These are phyloP conservation scores for Patagioenas fasciata DNA, from an alignment of 2,113 vertebrate species.

Conservation along the genomic window DNA sequence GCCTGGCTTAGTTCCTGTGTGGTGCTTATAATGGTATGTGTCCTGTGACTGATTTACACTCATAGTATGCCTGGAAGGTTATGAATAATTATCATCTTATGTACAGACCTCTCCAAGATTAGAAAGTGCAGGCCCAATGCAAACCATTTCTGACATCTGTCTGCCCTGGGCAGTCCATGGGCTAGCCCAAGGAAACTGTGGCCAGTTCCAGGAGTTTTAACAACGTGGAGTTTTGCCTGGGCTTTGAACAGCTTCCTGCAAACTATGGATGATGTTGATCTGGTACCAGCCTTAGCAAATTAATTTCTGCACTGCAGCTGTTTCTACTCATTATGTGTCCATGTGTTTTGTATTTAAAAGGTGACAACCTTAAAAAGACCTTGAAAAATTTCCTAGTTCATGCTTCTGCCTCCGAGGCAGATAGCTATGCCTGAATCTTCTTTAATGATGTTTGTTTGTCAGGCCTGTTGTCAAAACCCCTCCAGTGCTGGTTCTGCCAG, in stretches of 20 bases:
- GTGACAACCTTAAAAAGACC: slow-evolving; percentile 36
- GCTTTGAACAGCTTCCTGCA: neutral
- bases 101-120: neutral
- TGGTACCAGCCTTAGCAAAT: neutral
- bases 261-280: neutral
- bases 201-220: neutral
- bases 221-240: neutral
- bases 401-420: neutral
- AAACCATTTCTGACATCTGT: neutral
- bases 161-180: neutral
- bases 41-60: neutral
- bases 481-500: neutral
- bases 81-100: neutral
- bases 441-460: neutral
- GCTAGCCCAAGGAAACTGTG: neutral
- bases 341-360: neutral
- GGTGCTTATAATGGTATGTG: neutral
- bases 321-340: slow-evolving; percentile 3
- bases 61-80: neutral
- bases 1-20: neutral
- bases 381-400: slow-evolving; percentile 5
- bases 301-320: neutral
- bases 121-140: neutral
- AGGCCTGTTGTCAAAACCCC: neutral
- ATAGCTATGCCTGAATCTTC: neutral